A percentile compares a stretch with the other conserved stretches of the same genome.
Conservation (phyloP, 2,888 invertebrate species). For the Spialia ferax region DNA sequence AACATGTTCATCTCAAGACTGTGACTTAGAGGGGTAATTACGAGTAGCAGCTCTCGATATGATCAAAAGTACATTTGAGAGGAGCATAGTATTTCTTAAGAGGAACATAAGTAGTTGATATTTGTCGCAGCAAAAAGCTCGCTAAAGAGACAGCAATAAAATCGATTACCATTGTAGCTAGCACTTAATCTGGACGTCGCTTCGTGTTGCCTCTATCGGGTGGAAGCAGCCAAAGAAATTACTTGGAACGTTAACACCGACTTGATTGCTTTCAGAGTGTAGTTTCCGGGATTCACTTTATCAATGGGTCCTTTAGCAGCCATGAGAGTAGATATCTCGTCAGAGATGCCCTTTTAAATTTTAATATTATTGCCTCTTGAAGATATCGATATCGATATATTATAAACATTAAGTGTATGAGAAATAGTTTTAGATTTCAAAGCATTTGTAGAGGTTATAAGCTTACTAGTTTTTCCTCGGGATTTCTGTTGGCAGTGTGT, state of each 20-base stretch:
- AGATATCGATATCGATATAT: neutral
- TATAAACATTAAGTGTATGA: neutral
- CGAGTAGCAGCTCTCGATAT: too few relatives aligned
- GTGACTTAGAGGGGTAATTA: too few relatives aligned
- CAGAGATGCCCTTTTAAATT: neutral
- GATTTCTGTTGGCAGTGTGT: too few relatives aligned
- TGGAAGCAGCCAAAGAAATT: constrained; percentile 72
- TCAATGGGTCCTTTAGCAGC: constrained; percentile 60
- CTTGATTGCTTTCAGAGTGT: constrained; percentile 74
- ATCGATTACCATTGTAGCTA: constrained; percentile 42
- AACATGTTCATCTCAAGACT: too few relatives aligned
- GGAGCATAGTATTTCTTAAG: too few relatives aligned
- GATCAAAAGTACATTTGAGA: too few relatives aligned
- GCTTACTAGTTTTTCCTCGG: too few relatives aligned
- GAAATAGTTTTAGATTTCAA: constrained; percentile 5
- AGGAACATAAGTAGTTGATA: neutral
- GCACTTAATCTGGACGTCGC: constrained; percentile 52
- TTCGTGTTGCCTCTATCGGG: constrained; percentile 47
- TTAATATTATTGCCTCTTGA: neutral
- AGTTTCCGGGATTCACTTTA: constrained; percentile 64
- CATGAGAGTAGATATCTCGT: neutral
- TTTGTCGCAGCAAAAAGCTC: constrained; percentile 1
- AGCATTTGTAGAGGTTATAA: too few relatives aligned
- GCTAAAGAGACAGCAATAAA: constrained; percentile 3
- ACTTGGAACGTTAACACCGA: constrained; percentile 70